Conservation (phyloP, 2,113 vertebrate genomes). For the Acanthochromis polyacanthus region DNA sequence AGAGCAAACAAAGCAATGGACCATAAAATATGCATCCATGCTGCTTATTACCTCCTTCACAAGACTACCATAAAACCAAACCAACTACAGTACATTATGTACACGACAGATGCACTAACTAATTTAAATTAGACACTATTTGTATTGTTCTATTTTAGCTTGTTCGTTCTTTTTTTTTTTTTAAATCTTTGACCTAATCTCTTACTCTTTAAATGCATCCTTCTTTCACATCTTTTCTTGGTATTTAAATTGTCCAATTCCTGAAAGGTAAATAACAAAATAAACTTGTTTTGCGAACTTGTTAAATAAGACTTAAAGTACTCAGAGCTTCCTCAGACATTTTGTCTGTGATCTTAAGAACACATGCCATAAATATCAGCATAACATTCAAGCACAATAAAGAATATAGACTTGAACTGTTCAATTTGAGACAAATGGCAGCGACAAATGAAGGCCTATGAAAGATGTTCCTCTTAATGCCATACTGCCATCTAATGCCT, state of each 20-base stretch:
- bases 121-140: not conserved
- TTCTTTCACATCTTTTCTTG: too few species aligned
- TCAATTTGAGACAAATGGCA: not conserved
- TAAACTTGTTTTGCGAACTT: too few species aligned
- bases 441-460: not conserved
- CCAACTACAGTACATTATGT: not conserved
- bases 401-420: not conserved
- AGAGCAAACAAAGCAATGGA: constrained; percentile 28
- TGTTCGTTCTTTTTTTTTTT: too few species aligned
- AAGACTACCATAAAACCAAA: not conserved
- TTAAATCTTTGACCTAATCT: too few species aligned
- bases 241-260: too few species aligned
- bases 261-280: too few species aligned
- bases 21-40: not conserved
- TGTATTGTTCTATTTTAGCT: too few species aligned
- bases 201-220: too few species aligned
- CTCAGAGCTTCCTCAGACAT: too few species aligned
- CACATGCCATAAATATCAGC: not conserved
- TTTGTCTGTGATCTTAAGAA: too few species aligned
- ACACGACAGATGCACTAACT: not conserved
- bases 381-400: not conserved
- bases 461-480: not conserved
- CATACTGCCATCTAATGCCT: constrained; percentile 35
- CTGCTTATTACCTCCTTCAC: not conserved
- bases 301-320: too few species aligned